Evolutionary conservation across 2,797 vertebrate genomes (phyloP).

Genomic region (Emys orbicularis): DNA sequence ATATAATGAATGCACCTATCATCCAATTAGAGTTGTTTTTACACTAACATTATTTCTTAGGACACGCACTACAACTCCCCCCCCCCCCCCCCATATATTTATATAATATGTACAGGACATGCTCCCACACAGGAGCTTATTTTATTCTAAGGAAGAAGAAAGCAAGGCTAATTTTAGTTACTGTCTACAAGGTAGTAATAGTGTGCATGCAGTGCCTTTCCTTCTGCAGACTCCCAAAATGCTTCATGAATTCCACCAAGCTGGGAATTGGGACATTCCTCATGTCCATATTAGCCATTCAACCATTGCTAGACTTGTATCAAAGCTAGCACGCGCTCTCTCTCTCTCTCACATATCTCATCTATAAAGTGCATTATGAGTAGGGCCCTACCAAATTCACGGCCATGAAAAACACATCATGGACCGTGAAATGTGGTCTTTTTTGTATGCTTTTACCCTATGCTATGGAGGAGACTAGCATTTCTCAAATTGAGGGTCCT

Average conservation of each 20-base stretch:
- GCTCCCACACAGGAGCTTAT: background rate
- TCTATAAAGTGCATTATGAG: background rate
- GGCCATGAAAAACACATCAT: no score
- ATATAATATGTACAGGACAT: background rate
- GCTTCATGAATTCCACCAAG: background rate
- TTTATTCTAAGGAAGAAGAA: background rate
- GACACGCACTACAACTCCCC: background rate
- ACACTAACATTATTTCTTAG: background rate
- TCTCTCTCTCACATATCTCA: background rate
- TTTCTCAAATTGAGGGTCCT: no score
- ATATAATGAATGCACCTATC: background rate
- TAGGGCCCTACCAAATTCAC: no score
- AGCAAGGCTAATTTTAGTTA: background rate
- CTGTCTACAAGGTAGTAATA: background rate
- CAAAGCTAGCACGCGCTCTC: background rate
- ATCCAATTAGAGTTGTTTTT: background rate
- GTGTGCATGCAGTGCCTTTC: accelerated
- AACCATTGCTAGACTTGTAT: background rate
- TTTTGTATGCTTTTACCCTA: no score
- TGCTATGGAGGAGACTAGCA: no score
- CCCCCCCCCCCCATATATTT: background rate
- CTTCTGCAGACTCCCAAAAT: background rate
- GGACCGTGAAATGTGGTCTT: no score
- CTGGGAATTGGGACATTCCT: background rate
- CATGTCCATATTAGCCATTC: background rate